Evolutionary conservation across 1,140 invertebrate species (phyloP).

Genomic region (Ctenoplectra terminalis): DNA sequence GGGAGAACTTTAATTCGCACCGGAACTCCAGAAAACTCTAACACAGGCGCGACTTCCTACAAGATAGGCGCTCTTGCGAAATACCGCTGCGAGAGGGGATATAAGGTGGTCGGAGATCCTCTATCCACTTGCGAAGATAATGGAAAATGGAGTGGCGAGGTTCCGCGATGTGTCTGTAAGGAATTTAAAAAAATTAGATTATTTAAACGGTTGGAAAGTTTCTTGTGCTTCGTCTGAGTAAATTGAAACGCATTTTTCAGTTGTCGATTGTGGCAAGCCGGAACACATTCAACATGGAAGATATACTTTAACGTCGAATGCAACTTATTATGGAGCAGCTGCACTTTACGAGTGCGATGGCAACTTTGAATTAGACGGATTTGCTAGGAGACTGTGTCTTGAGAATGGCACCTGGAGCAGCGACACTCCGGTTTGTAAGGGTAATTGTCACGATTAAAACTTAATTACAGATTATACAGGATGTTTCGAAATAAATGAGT

Average conservation of each 20-base stretch:
- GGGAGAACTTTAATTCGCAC: conserved; percentile 91
- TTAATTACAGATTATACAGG: neutral
- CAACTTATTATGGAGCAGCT: conserved; percentile 93
- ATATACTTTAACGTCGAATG: conserved; percentile 91
- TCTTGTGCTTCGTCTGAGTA: too few relatives aligned
- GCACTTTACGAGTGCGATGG: conserved; percentile 92
- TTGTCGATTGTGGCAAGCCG: conserved; percentile 94
- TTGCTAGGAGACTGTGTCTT: conserved; percentile 90
- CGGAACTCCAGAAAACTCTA: conserved; percentile 86
- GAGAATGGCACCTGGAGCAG: conserved; percentile 95
- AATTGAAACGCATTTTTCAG: conserved; percentile 80
- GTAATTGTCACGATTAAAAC: conserved; percentile 76
- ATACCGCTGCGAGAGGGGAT: conserved; percentile 94
- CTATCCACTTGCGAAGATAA: conserved; percentile 91
- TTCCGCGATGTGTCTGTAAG: conserved; percentile 93
- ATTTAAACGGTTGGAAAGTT: neutral
- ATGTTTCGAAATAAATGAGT: too few relatives aligned
- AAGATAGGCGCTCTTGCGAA: conserved; percentile 94
- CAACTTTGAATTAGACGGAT: conserved; percentile 92
- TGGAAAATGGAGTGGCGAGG: conserved; percentile 93
- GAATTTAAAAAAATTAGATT: too few relatives aligned
- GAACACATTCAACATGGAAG: conserved; percentile 88
- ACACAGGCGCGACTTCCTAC: conserved; percentile 89
- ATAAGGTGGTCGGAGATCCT: conserved; percentile 92
- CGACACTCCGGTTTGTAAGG: conserved; percentile 89